Percentiles rank a stretch among this genome's conserved stretches.
Evolutionary conservation across 2,888 invertebrate species (phyloP).

Genomic region (Amphimallon solstitiale): DNA sequence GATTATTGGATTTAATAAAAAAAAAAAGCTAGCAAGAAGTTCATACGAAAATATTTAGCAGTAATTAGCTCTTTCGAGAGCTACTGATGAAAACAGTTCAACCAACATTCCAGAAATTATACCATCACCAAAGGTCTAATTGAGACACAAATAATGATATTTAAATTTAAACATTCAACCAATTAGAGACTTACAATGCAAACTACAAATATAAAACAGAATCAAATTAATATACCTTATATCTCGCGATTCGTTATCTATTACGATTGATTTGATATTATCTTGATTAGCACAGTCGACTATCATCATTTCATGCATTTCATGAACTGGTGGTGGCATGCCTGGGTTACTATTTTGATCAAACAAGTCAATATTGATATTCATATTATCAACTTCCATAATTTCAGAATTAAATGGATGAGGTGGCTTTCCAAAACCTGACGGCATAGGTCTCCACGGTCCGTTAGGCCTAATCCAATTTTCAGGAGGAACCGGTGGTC

Average conservation of each 20-base stretch:
- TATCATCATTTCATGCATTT: slow-evolving; percentile 47
- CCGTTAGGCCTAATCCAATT: slow-evolving; percentile 49
- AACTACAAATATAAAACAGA: too few species aligned
- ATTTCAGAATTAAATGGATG: slow-evolving; percentile 24
- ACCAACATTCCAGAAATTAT: too few species aligned
- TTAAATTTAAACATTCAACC: too few species aligned
- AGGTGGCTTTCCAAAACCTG: slow-evolving; percentile 40
- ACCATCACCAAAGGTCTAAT: too few species aligned
- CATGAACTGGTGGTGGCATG: slow-evolving; percentile 13
- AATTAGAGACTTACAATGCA: too few species aligned
- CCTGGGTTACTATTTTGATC: slow-evolving; percentile 35
- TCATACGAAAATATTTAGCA: too few species aligned
- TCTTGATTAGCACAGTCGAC: slow-evolving; percentile 72
- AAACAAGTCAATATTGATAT: slow-evolving; percentile 10
- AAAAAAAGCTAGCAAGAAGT: too few species aligned
- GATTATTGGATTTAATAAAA: too few species aligned
- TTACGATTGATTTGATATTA: slow-evolving; percentile 81
- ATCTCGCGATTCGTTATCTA: slow-evolving; percentile 83
- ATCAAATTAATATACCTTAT: slow-evolving; percentile 61
- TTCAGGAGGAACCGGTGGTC: slow-evolving; percentile 46
- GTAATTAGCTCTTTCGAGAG: too few species aligned
- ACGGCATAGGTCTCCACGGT: slow-evolving; percentile 50
- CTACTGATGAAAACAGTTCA: too few species aligned
- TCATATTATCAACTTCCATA: slow-evolving; percentile 28
- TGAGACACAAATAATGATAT: too few species aligned